Evolutionary conservation across 35 echinoderm and acorn worm genomes (phyloP), one percentile per base, ranked within the genome.

Genomic region (Eucidaris tribuloides): DNA sequence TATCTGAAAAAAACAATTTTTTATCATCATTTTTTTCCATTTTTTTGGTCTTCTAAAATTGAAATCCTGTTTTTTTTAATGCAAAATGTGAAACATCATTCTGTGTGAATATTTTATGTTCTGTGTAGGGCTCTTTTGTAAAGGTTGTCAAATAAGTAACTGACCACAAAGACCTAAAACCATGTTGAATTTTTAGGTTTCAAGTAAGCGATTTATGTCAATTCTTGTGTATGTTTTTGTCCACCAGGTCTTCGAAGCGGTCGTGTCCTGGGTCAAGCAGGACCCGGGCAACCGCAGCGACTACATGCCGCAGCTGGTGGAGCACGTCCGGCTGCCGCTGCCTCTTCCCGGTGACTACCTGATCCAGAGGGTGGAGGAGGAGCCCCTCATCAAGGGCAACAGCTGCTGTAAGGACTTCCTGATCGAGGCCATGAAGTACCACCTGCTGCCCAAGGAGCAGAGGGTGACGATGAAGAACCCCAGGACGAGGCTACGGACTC

Each of bases 371-470:
- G 96, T 99, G 0, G 91, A 99, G 49, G 87, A 93, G 49, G 96
- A 99, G 54, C 82, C 80, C 18, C 79, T 99, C 2, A 88, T 99
- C 17, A 93, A 99, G 62, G 68, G 82, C 40, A 84, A 79, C 62
- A 93, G 86, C 28, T 31, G 58, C 24, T 93, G 94, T 71, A 99
- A 99, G 60, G 96, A 99, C 70, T 99, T 87, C 59, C 62, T 99
- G 29, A 89, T 99, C 37, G 96, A 99, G 63, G 96, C 96, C 23
- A 89, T 99, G 91, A 89, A 89, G 62, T 99, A 99, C 45, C 96
- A 99, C 38, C 80, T 99, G 36, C 60, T 99, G 54, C 82, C 82
- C n/a, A 99, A 90, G 57, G 96, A 99, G 38, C 87, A 99, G 81
- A 64, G 91, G 32, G 54, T 81, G 15, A 66, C 78, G 30, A 83